Conservation (phyloP, 2,113 vertebrate genomes). For the Myiozetetes cayanensis region DNA sequence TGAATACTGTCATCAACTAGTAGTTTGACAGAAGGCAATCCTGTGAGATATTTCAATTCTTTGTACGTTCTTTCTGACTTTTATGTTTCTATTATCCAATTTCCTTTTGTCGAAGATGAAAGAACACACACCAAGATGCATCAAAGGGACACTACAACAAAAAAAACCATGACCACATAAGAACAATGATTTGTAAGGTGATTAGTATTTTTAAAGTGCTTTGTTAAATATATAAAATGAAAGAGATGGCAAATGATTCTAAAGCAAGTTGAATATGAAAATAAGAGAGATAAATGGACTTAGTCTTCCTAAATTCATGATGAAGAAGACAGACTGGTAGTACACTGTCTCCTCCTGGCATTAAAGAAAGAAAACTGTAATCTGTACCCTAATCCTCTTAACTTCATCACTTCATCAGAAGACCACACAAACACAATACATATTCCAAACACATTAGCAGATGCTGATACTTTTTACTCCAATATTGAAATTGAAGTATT, state of each 20-base stretch:
- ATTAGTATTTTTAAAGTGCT: slow-evolving; percentile 34
- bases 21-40: neutral
- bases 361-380: neutral
- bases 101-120: neutral
- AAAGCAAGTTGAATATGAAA: neutral
- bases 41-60: neutral
- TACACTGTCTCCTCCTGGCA: neutral
- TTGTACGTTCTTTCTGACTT: neutral
- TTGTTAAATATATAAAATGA: neutral
- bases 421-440: neutral
- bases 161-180: neutral
- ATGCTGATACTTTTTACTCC: neutral
- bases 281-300: slow-evolving; percentile 1
- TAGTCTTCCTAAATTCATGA: neutral
- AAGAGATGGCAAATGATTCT: neutral
- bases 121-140: neutral
- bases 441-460: neutral
- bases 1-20: neutral
- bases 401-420: neutral
- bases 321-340: neutral
- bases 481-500: neutral
- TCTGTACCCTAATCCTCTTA: slow-evolving; percentile 31
- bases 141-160: neutral
- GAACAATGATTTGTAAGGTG: neutral
- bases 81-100: neutral